Evolutionary conservation across 2,797 vertebrate genomes (phyloP).

Genomic region (Sebastes minor): DNA sequence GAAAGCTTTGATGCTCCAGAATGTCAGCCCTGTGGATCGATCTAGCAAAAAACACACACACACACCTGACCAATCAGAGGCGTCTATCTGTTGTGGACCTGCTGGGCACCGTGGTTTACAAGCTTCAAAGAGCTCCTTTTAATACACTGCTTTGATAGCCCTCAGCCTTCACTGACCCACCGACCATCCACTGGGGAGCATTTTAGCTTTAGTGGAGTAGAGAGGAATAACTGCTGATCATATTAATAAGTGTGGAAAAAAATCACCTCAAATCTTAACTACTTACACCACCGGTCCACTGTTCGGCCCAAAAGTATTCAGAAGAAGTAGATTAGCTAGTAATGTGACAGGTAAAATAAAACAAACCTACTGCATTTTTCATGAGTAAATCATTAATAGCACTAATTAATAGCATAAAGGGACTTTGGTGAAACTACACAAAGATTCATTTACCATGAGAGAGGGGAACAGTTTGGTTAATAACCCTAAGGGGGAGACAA

Average conservation of each 20-base stretch:
- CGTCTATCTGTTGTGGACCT: conserved; percentile 91
- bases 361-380: neutral
- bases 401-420: neutral
- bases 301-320: neutral
- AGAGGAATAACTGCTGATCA: conserved; percentile 72
- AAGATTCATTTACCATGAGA: neutral
- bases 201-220: conserved; percentile 72
- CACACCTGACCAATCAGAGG: conserved; percentile 91
- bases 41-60: conserved; percentile 84
- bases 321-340: neutral
- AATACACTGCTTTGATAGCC: conserved; percentile 83
- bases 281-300: neutral
- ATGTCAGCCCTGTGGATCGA: conserved; percentile 93
- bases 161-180: conserved; percentile 76
- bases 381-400: neutral
- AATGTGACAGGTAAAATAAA: conserved; percentile 1
- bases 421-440: neutral
- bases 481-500: conserved; percentile 81
- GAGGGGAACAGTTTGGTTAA: conserved; percentile 64
- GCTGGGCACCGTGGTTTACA: conserved; percentile 86
- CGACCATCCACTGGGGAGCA: conserved; percentile 68
- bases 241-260: conserved; percentile 65
- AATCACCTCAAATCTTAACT: conserved; percentile 22
- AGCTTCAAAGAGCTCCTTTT: conserved; percentile 89
- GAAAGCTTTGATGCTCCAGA: conserved; percentile 93